Evolutionary conservation across 2,113 vertebrate genomes (phyloP).

Genomic region (Macaca nemestrina): DNA sequence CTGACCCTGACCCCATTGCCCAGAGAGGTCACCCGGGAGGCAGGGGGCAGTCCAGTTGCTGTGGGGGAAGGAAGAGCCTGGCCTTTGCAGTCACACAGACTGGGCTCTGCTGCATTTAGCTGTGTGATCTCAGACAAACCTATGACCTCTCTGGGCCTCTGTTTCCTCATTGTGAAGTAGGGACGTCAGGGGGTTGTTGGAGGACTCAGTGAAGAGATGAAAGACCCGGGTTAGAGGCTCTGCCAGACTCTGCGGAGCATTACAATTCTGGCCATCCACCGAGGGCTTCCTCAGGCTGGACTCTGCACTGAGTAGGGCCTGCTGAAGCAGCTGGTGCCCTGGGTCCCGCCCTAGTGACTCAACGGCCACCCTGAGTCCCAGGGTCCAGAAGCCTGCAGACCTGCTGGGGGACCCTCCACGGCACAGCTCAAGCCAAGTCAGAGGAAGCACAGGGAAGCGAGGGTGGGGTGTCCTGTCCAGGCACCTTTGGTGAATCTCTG

Average conservation of each 20-base stretch:
- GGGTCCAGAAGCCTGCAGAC: neutral
- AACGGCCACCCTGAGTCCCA: accelerated
- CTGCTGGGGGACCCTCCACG: accelerated
- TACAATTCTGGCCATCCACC: accelerated
- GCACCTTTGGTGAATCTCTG: constrained; percentile 88
- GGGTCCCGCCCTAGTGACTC: neutral
- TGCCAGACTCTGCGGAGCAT: neutral
- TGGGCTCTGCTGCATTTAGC: neutral
- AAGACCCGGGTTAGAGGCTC: neutral
- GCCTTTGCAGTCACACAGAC: neutral
- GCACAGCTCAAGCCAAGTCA: accelerated
- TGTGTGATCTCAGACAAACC: neutral
- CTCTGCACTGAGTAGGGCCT: accelerated
- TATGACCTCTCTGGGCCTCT: neutral
- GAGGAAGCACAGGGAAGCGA: too few species aligned
- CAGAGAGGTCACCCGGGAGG: neutral
- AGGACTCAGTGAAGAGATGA: neutral
- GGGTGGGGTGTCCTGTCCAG: neutral
- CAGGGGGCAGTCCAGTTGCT: neutral
- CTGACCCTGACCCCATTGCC: accelerated
- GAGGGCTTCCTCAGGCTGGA: accelerated
- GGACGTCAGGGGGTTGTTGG: too few species aligned
- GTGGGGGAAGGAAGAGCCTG: neutral
- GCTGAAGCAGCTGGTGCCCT: neutral
- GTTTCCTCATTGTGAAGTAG: neutral